These are phyloP conservation scores for Brachynemurus nebulosus DNA, from an alignment of 2,888 invertebrate species.

Conservation along the genomic window DNA sequence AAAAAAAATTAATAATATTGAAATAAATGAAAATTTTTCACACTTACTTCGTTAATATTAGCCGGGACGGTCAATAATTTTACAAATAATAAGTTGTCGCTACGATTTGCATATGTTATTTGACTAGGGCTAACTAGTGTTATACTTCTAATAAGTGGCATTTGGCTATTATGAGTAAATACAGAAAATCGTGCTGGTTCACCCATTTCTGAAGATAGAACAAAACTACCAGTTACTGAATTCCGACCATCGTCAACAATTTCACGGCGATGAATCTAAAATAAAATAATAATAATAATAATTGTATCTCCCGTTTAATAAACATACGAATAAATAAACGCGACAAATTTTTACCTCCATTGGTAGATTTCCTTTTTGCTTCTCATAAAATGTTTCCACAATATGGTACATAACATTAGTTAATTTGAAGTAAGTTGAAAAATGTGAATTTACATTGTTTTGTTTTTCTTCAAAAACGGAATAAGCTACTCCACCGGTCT, in stretches of 20 bases:
- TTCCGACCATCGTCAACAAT: constrained; percentile 34
- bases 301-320: no score
- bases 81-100: constrained; percentile 34
- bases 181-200: constrained; percentile 37
- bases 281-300: constrained; percentile 12
- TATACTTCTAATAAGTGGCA: constrained; percentile 36
- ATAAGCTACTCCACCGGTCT: constrained; percentile 33
- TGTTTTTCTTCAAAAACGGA: constrained; percentile 38
- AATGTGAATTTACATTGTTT: constrained; percentile 35
- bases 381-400: constrained; percentile 33
- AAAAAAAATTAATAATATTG: constrained; percentile 1
- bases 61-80: constrained; percentile 37
- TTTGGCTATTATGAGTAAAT: constrained; percentile 37
- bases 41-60: constrained; percentile 34
- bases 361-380: constrained; percentile 31
- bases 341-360: constrained; percentile 27
- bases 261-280: constrained; percentile 36
- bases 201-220: constrained; percentile 36
- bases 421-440: constrained; percentile 39
- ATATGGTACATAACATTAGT: constrained; percentile 35
- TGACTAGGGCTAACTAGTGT: constrained; percentile 37
- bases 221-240: constrained; percentile 38
- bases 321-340: no score
- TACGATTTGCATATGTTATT: constrained; percentile 31
- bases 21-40: not conserved